Base-by-base conservation (phyloP, 2,888 invertebrate species). In the Polymixis flavicincta region DNA sequence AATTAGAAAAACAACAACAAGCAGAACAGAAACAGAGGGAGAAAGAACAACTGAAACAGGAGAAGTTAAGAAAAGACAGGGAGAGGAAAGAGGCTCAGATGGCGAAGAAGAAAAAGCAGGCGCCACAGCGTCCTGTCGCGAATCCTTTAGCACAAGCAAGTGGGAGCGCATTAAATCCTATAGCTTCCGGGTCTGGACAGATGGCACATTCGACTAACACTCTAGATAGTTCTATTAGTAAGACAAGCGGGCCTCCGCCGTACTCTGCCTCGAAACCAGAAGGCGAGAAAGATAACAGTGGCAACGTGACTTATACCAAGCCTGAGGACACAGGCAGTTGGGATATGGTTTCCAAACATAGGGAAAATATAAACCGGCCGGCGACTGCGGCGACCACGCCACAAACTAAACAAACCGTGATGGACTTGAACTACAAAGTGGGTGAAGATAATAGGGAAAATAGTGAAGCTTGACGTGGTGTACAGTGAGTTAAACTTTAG, bases 291-390 rank as follows among this genome's bases (percentile, higher is more conserved):
- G 80, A 84, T 14, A 87, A 84, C 13, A 91, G 90, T 11, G 92
- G 92, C 6, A 95, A 96, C 69, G 93, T 93, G 0, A 93, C 87
- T 52, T 96, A 93, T 69, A 87, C 89, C 8, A 93, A 94, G 73
- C 93, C 93, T 0, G 87, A 91, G 45, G 92, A 92, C 9, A 88
- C 87, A 0, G 93, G 93, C 73, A 97, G 95, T 72, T 97, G 97
- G 97, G 96, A 97, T 57, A 91, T 97, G 78, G 94, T 97, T 80
- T 94, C 96, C 0, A 94, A 96, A 75, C 97, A 97, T 86, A 94
- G 97, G 61, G 87, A 96, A 88, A 92, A 96, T 88, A 91, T 95
- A 52, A 92, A 82, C 32, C 90, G 92, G 61, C 92, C 93, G 0
- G 83, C 84, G 5, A 84, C 87, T n/a, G 74, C 85, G 3, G 82